phyloP scores from a whole-genome alignment of 1,140 invertebrate species.

The Chionoecetes opilio region DNA sequence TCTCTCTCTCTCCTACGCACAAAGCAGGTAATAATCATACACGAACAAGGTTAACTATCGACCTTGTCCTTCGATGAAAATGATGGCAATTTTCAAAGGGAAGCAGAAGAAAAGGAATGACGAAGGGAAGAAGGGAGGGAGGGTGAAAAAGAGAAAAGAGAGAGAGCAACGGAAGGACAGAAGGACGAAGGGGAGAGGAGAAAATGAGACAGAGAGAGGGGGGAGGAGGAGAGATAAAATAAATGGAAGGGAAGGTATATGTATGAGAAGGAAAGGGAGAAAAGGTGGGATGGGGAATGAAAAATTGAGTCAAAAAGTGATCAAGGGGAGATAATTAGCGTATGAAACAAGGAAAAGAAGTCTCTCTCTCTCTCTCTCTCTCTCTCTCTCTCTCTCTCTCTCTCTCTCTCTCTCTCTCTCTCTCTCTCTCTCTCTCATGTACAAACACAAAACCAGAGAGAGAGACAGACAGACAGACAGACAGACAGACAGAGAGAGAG shows the following conservation, averaged over 20 bases:
- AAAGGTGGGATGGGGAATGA: background rate
- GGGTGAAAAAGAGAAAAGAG: background rate
- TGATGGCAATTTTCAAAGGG: background rate
- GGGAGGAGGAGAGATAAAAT: background rate
- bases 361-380: slow-evolving; percentile 15
- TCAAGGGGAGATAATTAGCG: background rate
- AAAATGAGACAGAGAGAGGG: background rate
- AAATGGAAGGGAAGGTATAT: background rate
- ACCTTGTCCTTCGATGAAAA: background rate
- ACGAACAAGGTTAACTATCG: background rate
- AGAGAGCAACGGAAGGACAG: background rate
- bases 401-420: background rate
- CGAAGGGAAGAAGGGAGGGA: background rate
- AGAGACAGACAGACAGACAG: too few species aligned
- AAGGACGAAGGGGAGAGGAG: background rate
- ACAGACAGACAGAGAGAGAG: too few species aligned
- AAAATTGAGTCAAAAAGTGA: too few species aligned
- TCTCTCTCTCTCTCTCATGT: background rate
- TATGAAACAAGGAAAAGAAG: background rate
- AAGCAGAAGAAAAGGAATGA: background rate
- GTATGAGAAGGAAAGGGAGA: background rate
- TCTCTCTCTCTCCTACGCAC: background rate
- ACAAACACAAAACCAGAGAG: background rate
- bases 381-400: background rate
- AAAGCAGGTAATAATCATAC: background rate